phyloP scores from a whole-genome alignment of 2,888 invertebrate genomes.

The Osmoderma eremita region DNA sequence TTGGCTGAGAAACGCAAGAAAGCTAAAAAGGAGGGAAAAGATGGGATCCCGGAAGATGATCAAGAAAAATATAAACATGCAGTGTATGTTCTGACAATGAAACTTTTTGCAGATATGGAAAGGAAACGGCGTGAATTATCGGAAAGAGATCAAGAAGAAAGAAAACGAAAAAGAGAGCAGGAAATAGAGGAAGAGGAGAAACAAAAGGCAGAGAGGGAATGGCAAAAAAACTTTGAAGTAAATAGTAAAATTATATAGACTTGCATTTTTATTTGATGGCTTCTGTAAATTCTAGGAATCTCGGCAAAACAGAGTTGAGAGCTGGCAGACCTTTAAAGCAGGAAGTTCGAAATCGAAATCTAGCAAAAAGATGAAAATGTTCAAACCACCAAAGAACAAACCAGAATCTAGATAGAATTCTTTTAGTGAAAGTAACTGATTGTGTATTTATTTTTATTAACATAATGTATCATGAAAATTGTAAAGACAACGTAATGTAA shows the following conservation, averaged over 20 bases:
- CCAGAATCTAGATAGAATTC: conserved; percentile 85
- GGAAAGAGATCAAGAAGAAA: conserved; percentile 89
- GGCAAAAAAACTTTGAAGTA: conserved; percentile 98
- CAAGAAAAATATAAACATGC: conserved; percentile 89
- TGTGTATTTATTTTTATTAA: conserved; percentile 35
- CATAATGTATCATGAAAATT: conserved; percentile 13
- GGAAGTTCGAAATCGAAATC: conserved; percentile 72
- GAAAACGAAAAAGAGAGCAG: conserved; percentile 92
- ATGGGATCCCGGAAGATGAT: conserved; percentile 88
- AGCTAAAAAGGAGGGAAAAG: conserved; percentile 89
- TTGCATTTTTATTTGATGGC: conserved; percentile 1
- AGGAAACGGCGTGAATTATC: conserved; percentile 88
- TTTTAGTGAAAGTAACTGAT: conserved; percentile 18
- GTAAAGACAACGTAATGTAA: conserved; percentile 14
- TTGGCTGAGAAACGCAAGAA: conserved; percentile 94
- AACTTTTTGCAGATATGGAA: conserved; percentile 95
- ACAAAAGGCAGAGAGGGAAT: conserved; percentile 90
- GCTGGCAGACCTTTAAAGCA: conserved; percentile 92
- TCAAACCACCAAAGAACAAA: conserved; percentile 93
- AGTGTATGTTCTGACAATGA: conserved; percentile 98
- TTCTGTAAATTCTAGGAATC: conserved; percentile 74
- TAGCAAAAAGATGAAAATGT: conserved; percentile 81
- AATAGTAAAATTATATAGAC: not conserved
- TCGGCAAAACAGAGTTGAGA: conserved; percentile 88
- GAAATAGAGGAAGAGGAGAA: conserved; percentile 94